These are phyloP conservation scores for Theretra japonica DNA, from an alignment of 2,888 invertebrate species.

Conservation along the genomic window DNA sequence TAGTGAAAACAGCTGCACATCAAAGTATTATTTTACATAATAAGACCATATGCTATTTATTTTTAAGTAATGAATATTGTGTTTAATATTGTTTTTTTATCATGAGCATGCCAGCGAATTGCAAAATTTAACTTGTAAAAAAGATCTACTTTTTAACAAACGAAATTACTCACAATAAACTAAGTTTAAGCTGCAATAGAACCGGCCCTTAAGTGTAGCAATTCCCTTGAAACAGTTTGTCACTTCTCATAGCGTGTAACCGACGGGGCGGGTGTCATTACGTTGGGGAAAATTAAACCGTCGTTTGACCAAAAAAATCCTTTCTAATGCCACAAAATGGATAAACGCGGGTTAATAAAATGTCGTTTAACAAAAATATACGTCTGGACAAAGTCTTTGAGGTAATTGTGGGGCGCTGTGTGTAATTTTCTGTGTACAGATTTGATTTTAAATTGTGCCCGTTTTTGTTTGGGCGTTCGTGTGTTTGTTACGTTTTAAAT, in stretches of 20 bases:
- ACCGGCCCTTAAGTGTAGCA: neutral
- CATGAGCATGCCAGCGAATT: too few relatives aligned
- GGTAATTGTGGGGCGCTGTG: conserved; percentile 62
- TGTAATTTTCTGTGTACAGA: conserved; percentile 49
- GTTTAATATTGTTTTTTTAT: too few relatives aligned
- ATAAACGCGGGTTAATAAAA: conserved; percentile 80
- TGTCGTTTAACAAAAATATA: conserved; percentile 83
- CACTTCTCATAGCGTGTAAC: conserved; percentile 78
- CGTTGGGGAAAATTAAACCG: conserved; percentile 74
- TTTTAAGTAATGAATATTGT: too few relatives aligned
- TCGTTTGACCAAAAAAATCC: conserved; percentile 69
- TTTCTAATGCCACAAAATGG: conserved; percentile 80
- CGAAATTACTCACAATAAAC: neutral
- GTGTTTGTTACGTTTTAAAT: neutral
- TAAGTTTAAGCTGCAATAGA: neutral
- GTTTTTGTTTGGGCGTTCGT: conserved; percentile 15
- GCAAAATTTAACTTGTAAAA: too few relatives aligned
- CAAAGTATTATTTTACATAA: too few relatives aligned
- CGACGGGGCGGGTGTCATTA: conserved; percentile 73
- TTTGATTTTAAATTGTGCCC: conserved; percentile 39
- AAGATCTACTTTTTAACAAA: neutral
- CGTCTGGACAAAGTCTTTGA: conserved; percentile 56
- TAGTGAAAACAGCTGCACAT: too few relatives aligned
- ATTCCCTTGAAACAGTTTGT: conserved; percentile 71
- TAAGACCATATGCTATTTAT: too few relatives aligned